Evolutionary conservation across 2,113 vertebrate species (phyloP).

Genomic region (Tenebrosternarchus preto): DNA sequence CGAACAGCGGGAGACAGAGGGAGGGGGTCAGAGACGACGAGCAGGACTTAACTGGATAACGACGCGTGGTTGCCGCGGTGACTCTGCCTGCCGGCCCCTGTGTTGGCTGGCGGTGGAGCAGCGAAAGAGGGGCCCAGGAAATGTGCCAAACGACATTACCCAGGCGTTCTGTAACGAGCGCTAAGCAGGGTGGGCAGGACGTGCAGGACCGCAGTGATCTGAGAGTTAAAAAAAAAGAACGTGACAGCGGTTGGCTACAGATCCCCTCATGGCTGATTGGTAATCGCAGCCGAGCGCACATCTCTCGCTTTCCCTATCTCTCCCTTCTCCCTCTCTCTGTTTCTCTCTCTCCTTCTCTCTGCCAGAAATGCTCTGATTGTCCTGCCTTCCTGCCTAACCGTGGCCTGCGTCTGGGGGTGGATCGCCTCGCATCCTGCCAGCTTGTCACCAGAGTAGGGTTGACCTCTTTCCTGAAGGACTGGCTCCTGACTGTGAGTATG

Average conservation of each 20-base stretch:
- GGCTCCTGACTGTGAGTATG: too few relatives aligned
- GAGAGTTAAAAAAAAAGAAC: conserved; percentile 6
- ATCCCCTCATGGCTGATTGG: conserved; percentile 8
- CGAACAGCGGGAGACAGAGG: too few relatives aligned
- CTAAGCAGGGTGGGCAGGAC: conserved; percentile 24
- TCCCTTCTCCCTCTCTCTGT: neutral
- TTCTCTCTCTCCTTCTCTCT: neutral
- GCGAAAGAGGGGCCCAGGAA: conserved; percentile 29
- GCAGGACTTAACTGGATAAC: too few relatives aligned
- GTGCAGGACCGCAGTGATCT: neutral
- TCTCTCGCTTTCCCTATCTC: neutral
- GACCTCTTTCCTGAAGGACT: too few relatives aligned
- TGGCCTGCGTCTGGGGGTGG: neutral
- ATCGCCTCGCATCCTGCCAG: too few relatives aligned
- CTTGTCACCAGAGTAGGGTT: too few relatives aligned
- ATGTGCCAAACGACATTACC: conserved; percentile 11
- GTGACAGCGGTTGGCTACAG: conserved; percentile 21
- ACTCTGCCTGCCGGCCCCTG: too few relatives aligned
- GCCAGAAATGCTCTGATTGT: conserved; percentile 18
- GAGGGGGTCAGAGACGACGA: too few relatives aligned
- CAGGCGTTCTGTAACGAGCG: neutral
- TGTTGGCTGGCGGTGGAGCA: too few relatives aligned
- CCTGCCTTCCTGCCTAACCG: neutral
- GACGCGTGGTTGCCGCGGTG: too few relatives aligned
- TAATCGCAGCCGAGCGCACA: conserved; percentile 16